Evolutionary conservation across 2,888 invertebrate species (phyloP).

Genomic region (Tipula vernalis): DNA sequence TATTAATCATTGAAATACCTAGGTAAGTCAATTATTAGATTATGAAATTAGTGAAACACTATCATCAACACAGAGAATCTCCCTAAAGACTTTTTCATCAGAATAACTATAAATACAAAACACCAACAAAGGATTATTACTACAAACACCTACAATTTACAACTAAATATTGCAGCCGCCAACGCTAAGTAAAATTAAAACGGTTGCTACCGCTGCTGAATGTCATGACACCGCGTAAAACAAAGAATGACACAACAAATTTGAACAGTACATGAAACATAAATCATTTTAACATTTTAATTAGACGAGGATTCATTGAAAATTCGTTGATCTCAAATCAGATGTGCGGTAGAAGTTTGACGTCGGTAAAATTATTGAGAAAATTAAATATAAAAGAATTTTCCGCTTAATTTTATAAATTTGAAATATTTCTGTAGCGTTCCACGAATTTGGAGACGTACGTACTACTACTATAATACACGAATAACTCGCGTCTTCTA

Average conservation of each 20-base stretch:
- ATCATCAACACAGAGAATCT: too few species aligned
- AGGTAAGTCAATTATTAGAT: too few species aligned
- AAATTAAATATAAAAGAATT: not conserved
- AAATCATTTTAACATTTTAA: not conserved
- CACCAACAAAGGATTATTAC: not conserved
- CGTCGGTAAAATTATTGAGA: not conserved
- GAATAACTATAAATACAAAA: not conserved
- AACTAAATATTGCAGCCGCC: too few species aligned
- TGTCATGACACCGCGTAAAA: not conserved
- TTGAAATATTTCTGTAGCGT: not conserved
- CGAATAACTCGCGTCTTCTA: not conserved
- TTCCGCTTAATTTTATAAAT: not conserved
- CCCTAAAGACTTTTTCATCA: not conserved
- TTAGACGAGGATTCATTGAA: not conserved
- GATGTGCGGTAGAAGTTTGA: not conserved
- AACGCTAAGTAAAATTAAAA: not conserved
- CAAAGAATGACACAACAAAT: not conserved
- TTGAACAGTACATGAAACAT: not conserved
- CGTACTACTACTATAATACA: not conserved
- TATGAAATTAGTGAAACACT: too few species aligned
- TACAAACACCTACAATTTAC: not conserved
- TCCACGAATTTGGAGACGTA: conserved; percentile 4
- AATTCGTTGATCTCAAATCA: not conserved
- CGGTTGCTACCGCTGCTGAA: not conserved
- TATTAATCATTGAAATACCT: too few species aligned